These are phyloP conservation scores for Hemibagrus wyckioides DNA, from an alignment of 2,113 vertebrate genomes.

Conservation along the genomic window DNA sequence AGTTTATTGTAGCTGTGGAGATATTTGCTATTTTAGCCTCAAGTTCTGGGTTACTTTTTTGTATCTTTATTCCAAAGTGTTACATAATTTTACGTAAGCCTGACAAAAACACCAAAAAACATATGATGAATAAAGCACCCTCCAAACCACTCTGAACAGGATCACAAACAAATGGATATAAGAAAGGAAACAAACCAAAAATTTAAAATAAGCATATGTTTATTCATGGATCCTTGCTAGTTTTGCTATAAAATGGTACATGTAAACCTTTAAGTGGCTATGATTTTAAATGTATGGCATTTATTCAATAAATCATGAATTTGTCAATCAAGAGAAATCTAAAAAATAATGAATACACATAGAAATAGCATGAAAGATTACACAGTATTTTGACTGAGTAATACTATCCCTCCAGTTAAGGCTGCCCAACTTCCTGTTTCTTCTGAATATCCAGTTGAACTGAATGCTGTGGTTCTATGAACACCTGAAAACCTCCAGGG, in stretches of 20 bases:
- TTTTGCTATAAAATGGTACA: background rate
- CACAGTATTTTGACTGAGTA: too few species aligned
- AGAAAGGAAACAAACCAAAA: background rate
- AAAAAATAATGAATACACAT: background rate
- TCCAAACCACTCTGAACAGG: conserved; percentile 47
- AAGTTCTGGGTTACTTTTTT: conserved; percentile 72
- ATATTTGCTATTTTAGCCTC: conserved; percentile 77
- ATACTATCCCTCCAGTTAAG: too few species aligned
- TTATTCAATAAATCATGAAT: background rate
- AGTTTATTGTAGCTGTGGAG: conserved; percentile 74
- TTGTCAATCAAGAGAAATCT: background rate
- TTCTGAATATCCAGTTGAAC: too few species aligned
- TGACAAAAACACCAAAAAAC: conserved; percentile 72
- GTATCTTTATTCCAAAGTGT: conserved; percentile 75
- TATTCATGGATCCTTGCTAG: background rate
- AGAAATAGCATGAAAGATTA: background rate
- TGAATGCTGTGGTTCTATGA: background rate
- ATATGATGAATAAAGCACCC: conserved; percentile 65
- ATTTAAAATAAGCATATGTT: background rate
- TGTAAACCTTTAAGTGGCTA: background rate
- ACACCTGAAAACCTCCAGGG: background rate
- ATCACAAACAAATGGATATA: background rate
- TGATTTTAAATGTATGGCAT: background rate
- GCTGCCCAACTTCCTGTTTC: too few species aligned
- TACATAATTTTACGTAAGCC: conserved; percentile 74